Base-by-base conservation (phyloP, 2,888 invertebrate species). In the Argynnis bischoffii region DNA sequence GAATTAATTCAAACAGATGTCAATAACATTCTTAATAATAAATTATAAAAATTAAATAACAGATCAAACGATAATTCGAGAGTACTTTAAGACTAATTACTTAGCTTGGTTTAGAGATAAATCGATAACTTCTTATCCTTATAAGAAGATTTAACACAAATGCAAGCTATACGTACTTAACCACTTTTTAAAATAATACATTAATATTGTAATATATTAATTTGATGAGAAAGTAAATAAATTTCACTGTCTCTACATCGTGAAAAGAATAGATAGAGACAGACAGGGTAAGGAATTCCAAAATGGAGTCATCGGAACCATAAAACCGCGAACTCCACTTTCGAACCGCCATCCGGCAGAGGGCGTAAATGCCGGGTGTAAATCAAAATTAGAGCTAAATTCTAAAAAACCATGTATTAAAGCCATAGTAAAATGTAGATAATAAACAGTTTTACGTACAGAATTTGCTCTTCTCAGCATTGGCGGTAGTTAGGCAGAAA, bases 401-500 rank as follows among this genome's bases (percentile, higher is more conserved):
- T 2, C 13, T 16, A 41, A 5, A 41, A 53, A 51, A 41, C 11
- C 14, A 26, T 16, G 31, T 51, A n/a, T 54, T 26, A 65, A 26
- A 59, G 14, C 6, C 14, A 14, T 41, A 15, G 15, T n/a, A 13
- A 15, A 41, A 31, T 21, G 46, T 64, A 48, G 2, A 47, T 21
- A 55, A 47, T 14, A 50, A n/a, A 46, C 56, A 31, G 46, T 50
- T 21, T 21, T 71, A 93, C 93, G 92, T 83, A 93, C 93, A 93
- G 88, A 93, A 93, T 80, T 93, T 93, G 87, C 93, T 93, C 80
- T 93, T 93, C 87, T 93, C 93, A 69, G 91, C 93, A 81, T 86
- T 73, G 76, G 79, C 79, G 72, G 82, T 77, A 71, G 81, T 78
- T 75, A 86, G 82, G 73, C 88, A 78, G 81, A 79, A 79, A 74